phyloP scores from a whole-genome alignment of 2,113 vertebrate genomes.

The Oceanites oceanicus region DNA sequence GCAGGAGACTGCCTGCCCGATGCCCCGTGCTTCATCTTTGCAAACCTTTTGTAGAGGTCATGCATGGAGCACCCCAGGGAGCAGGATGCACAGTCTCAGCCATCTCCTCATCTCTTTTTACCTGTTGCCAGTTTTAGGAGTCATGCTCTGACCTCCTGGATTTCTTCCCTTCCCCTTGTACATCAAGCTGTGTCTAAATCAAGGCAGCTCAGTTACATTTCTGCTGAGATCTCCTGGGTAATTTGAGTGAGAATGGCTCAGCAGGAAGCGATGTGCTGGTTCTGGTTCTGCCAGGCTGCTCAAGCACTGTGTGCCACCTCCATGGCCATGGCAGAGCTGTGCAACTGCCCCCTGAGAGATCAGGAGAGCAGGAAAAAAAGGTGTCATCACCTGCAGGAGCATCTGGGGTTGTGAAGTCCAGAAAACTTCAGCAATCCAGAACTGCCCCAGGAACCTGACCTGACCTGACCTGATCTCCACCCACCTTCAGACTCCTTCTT shows the following conservation, averaged over 20 bases:
- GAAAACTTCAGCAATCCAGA: not conserved
- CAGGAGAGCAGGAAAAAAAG: not conserved
- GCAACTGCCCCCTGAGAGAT: not conserved
- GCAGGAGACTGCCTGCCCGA: not conserved
- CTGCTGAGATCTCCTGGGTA: slow-evolving; percentile 6
- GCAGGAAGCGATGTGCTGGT: not conserved
- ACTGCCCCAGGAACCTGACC: not conserved
- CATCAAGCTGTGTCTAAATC: not conserved
- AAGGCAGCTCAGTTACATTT: not conserved
- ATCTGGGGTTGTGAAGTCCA: not conserved
- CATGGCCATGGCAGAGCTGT: not conserved
- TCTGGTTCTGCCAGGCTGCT: not conserved
- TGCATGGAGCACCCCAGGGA: fast-evolving
- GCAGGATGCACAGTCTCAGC: not conserved
- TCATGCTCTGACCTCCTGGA: not conserved
- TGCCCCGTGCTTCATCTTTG: fast-evolving
- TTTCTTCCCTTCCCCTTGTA: not conserved
- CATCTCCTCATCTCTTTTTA: not conserved
- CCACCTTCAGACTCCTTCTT: not conserved
- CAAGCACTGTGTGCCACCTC: not conserved
- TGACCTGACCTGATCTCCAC: too few relatives aligned
- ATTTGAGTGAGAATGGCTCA: slow-evolving; percentile 27
- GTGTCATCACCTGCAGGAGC: not conserved
- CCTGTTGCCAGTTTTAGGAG: not conserved
- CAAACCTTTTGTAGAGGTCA: not conserved